Evolutionary conservation across 2,797 vertebrate genomes (phyloP), one percentile per base, ranked within the genome.

Genomic region (Lycodopsis pacificus): DNA sequence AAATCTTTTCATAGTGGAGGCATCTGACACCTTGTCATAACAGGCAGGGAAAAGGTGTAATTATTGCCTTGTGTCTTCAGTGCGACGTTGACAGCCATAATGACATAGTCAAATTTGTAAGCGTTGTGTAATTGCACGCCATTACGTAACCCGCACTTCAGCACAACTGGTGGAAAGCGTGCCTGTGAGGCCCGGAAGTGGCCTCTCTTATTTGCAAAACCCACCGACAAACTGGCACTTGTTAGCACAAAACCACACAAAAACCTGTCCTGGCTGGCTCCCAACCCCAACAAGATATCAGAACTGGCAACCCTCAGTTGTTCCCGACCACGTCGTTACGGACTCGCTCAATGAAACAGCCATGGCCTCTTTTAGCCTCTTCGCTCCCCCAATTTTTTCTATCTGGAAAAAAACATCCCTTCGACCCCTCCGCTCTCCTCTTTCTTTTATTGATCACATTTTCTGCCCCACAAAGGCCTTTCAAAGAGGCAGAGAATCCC

Each of bases 391-490:
- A 59, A 36, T 59, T 71, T 82, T 34, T 61, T 65, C 71, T 9
- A 62, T 71, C 66, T 58, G 27, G 71, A 65, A 69, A 58, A 58
- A 75, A 73, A 75, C 75, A 77, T 74, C 73, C 54, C 44, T 79
- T 64, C 4, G 32, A 71, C 57, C 59, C 54, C 14, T 73, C 54
- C 73, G 15, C 7, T 20, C 12, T 30, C 34, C 71, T 62, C 67
- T 40, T 58, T 71, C 75, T 73, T 84, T 81, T 81, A 84, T 90
- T 84, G 64, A 91, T 86, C 88, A 79, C 84, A 90, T 88, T 88
- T 89, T 82, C 85, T 77, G 68, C 69, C 64, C 44, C 57, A 42
- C 64, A 82, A 72, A 83, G 58, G 78, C 68, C 73, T 83, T 89
- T 79, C 61, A 78, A 49, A 57, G 58, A 67, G 59, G 51, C 62